Evolutionary conservation across 2,888 invertebrate genomes (phyloP).

Genomic region (Acanthosepion lycidas): DNA sequence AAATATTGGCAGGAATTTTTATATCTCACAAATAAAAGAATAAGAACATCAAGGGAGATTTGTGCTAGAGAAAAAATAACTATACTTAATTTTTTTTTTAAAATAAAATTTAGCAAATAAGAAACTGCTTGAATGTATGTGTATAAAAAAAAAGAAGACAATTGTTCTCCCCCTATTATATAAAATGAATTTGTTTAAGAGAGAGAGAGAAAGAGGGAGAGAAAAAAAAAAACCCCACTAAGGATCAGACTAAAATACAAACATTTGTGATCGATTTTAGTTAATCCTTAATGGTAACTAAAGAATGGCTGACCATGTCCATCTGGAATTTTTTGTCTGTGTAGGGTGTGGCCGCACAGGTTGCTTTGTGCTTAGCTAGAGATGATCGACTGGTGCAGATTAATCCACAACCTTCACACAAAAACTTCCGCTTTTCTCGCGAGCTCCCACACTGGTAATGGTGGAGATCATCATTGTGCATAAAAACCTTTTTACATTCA

Average conservation of each 20-base stretch:
- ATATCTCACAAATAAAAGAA: not conserved
- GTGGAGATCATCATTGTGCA: not conserved
- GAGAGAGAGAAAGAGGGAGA: too few relatives aligned
- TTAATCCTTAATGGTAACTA: constrained; percentile 9
- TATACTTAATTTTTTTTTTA: not conserved
- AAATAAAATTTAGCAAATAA: not conserved
- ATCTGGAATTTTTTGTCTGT: not conserved
- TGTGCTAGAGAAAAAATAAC: not conserved
- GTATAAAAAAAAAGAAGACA: not conserved
- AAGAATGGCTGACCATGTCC: not conserved
- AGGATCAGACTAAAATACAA: not conserved
- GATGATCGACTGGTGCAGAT: not conserved
- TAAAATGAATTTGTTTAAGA: not conserved
- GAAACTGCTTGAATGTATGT: not conserved
- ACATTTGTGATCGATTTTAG: not conserved
- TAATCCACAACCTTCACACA: not conserved
- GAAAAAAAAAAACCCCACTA: not conserved
- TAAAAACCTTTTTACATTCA: not conserved
- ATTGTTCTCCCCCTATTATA: not conserved
- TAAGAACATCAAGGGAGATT: not conserved
- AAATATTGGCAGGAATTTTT: constrained; percentile 13
- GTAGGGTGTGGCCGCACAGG: not conserved
- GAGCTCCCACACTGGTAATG: not conserved
- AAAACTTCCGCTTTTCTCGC: not conserved
- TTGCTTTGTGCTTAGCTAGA: not conserved